Conservation (phyloP, 2,113 vertebrate species). For the Galbula dea region DNA sequence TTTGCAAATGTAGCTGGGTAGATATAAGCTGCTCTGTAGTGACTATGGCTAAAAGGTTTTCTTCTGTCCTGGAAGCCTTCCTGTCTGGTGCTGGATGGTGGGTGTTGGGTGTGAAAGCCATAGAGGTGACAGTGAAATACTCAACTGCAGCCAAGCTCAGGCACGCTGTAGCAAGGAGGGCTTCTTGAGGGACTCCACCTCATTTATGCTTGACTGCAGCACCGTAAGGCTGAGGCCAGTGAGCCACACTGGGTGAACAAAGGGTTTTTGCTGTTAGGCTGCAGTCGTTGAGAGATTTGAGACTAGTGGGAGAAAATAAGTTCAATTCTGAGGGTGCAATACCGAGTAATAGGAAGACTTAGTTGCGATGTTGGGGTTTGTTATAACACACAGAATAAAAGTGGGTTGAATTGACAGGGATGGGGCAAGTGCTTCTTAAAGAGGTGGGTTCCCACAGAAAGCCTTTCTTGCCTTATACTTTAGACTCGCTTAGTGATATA, state of each 20-base stretch:
- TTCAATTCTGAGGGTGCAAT: neutral
- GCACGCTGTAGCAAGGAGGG: neutral
- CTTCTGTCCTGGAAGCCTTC: neutral
- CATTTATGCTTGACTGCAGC: neutral
- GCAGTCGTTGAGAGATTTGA: neutral
- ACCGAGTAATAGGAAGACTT: neutral
- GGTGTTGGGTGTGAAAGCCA: neutral
- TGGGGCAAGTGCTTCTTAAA: neutral
- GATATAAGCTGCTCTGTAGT: rapidly evolving
- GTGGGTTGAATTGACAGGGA: neutral
- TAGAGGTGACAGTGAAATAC: neutral
- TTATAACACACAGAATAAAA: rapidly evolving
- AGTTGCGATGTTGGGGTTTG: neutral
- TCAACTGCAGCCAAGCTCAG: rapidly evolving
- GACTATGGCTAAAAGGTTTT: neutral
- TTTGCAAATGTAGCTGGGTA: neutral
- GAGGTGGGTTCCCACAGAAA: neutral
- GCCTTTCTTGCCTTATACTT: neutral
- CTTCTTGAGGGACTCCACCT: too few species aligned
- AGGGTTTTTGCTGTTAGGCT: neutral
- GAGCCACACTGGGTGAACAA: neutral
- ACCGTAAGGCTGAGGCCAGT: rapidly evolving
- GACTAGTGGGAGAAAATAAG: neutral
- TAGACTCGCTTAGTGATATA: neutral
- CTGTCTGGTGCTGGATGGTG: neutral